A percentile compares a stretch with the other conserved stretches of the same genome.
Evolutionary conservation across 2,113 vertebrate genomes (phyloP).

Genomic region (Psophia crepitans): DNA sequence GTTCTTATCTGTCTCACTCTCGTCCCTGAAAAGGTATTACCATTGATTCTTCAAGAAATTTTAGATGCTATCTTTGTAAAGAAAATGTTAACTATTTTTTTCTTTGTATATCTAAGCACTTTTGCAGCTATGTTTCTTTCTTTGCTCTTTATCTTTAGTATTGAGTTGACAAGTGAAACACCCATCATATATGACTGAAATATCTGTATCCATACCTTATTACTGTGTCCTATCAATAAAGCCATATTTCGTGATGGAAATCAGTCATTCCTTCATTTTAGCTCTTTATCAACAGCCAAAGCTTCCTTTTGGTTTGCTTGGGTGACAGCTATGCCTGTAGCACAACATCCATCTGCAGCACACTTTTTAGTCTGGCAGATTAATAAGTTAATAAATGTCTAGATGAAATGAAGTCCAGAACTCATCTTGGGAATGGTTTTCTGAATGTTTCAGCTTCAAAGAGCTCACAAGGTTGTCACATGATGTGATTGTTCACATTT

Average conservation of each 20-base stretch:
- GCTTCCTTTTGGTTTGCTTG: neutral
- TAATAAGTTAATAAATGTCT: conserved; percentile 34
- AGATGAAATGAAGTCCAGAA: conserved; percentile 16
- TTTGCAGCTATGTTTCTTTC: neutral
- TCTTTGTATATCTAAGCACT: neutral
- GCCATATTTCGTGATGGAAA: neutral
- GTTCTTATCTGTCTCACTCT: neutral
- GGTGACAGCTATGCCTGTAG: neutral
- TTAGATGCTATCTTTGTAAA: conserved; percentile 10
- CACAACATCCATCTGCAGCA: neutral
- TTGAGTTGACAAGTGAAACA: conserved; percentile 5
- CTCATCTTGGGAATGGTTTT: neutral
- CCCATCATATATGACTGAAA: conserved; percentile 22
- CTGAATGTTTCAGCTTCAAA: neutral
- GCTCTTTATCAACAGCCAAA: neutral
- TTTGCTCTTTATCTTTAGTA: neutral
- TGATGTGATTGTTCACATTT: neutral
- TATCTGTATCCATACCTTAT: neutral
- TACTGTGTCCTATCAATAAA: conserved; percentile 24
- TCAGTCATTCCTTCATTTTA: neutral
- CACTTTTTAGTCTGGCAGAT: neutral
- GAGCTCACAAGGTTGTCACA: neutral
- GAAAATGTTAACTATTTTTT: neutral
- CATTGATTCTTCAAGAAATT: neutral
- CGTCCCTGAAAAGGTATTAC: neutral